Base-by-base conservation (phyloP, 1,140 invertebrate genomes). In the Aricia agestis region DNA sequence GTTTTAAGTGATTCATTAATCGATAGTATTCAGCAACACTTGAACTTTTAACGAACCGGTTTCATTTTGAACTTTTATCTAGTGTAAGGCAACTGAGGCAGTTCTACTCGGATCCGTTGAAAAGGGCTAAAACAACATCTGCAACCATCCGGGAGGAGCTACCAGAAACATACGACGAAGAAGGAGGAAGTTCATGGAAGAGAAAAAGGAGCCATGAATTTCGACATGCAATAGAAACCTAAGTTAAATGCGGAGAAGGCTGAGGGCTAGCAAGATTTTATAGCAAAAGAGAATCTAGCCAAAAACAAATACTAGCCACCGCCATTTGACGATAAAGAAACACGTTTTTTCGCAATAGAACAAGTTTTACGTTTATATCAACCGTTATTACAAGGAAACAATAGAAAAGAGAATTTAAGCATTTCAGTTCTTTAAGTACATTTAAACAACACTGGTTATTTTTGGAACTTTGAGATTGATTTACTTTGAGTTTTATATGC, bases 341-440 rank as follows among this genome's bases (percentile, higher is more conserved):
- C 86, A 88, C 87, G 87, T 91, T 91, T 91, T 91, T 91, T 91
- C 89, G 89, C 89, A 91, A 91, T 91, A 91, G 89, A 91, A 91
- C 89, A 91, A 91, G 87, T 91, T 91, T 90, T 90, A 87, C 82
- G 83, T 91, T 91, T 89, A 91, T 90, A 91, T 90, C 89, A 90
- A 91, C 86, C 83, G 85, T 91, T 91, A 89, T 91, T 90, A 89
- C 81, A 87, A 88, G 82, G 76, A 90, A 91, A 82, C 89, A 91
- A 91, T 91, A 91, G 89, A 91, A 89, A 91, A 86, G 86, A 90
- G 82, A 82, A 87, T 89, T 91, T 90, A 90, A 86, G 78, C 78
- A 81, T 89, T 89, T 91, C 57, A 85, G 83, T 91, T 91, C 77
- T 89, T 91, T 90, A 76, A 89, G 86, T 90, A 89, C 85, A 87